Conservation (phyloP, 2,888 invertebrate genomes). For the Griposia aprilina region DNA sequence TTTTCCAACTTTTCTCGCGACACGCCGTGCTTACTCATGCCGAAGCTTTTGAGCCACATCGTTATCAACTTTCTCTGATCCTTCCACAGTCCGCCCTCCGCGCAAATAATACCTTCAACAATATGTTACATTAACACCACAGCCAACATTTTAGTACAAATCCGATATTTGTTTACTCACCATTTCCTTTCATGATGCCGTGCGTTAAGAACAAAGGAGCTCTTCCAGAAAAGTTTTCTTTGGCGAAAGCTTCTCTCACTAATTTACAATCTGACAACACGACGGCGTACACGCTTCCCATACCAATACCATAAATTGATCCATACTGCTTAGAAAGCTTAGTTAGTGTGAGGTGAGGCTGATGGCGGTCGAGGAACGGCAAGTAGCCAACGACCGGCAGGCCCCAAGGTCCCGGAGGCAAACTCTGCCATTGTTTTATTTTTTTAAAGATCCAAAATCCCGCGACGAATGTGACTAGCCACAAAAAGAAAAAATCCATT, state of each 20-base stretch:
- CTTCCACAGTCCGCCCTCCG: slow-evolving; percentile 95
- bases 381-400: slow-evolving; percentile 95
- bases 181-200: slow-evolving; percentile 96
- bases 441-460: slow-evolving; percentile 83
- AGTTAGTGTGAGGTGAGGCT: slow-evolving; percentile 94
- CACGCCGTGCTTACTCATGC: slow-evolving; percentile 92
- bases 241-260: slow-evolving; percentile 93
- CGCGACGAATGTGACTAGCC: slow-evolving; percentile 75
- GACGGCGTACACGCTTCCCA: slow-evolving; percentile 94
- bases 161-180: slow-evolving; percentile 87
- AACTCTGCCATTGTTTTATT: slow-evolving; percentile 82
- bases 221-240: slow-evolving; percentile 93
- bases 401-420: slow-evolving; percentile 95
- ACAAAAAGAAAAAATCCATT: slow-evolving; percentile 80
- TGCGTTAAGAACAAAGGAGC: slow-evolving; percentile 96
- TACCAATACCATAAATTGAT: slow-evolving; percentile 92
- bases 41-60: slow-evolving; percentile 93
- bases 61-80: slow-evolving; percentile 94
- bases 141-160: not conserved
- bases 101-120: slow-evolving; percentile 94
- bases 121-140: slow-evolving; percentile 13
- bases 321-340: slow-evolving; percentile 93
- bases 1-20: slow-evolving; percentile 92
- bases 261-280: slow-evolving; percentile 94
- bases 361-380: slow-evolving; percentile 92